Conservation (phyloP, 2,797 vertebrate species). For the Sebastes steindachneri region DNA sequence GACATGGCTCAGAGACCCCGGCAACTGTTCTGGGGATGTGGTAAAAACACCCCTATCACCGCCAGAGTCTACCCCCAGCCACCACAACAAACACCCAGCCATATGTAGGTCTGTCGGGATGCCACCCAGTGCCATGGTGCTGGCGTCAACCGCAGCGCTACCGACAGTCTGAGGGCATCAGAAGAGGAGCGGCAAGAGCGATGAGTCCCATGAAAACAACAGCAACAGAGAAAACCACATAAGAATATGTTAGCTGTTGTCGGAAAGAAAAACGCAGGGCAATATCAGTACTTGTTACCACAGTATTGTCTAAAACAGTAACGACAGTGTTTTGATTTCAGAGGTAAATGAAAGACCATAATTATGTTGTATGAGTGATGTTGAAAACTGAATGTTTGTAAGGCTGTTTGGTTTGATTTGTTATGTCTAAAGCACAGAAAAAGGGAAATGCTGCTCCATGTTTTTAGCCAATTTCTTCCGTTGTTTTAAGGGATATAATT, state of each 20-base stretch:
- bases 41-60: constrained; percentile 64
- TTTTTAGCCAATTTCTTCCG: neutral
- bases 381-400: constrained; percentile 10
- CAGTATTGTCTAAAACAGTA: constrained; percentile 28
- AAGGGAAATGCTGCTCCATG: neutral
- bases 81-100: constrained; percentile 76
- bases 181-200: constrained; percentile 18
- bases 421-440: constrained; percentile 20
- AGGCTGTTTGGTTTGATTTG: neutral
- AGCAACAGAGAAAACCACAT: constrained; percentile 39
- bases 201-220: constrained; percentile 42
- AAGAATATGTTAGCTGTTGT: constrained; percentile 9
- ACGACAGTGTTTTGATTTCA: constrained; percentile 36
- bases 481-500: neutral
- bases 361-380: constrained; percentile 28
- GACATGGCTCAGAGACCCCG: constrained; percentile 60
- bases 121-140: constrained; percentile 70
- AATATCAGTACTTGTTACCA: constrained; percentile 18
- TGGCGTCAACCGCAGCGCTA: constrained; percentile 56
- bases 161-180: constrained; percentile 57
- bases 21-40: constrained; percentile 68
- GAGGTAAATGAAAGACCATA: constrained; percentile 34
- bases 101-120: constrained; percentile 70
- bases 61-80: constrained; percentile 51
- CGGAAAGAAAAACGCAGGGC: neutral